phyloP scores from a whole-genome alignment of 2,797 vertebrate species.

The Staurois parvus region DNA sequence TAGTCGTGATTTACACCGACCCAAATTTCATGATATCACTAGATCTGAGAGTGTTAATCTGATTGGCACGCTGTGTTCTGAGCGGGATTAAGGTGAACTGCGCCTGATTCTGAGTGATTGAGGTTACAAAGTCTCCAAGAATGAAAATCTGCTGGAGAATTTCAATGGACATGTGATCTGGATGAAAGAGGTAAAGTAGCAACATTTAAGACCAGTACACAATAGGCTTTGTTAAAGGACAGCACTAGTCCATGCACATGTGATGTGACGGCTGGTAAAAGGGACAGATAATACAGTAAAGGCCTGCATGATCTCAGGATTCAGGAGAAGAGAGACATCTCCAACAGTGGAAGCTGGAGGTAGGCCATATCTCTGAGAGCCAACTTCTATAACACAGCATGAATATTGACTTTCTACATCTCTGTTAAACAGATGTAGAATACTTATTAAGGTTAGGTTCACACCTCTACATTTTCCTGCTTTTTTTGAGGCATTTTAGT shows the following conservation, averaged over 20 bases:
- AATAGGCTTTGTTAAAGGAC: slow-evolving; percentile 2
- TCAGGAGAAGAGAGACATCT: slow-evolving; percentile 15
- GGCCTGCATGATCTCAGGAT: neutral
- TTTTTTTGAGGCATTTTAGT: too few species aligned
- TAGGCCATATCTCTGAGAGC: slow-evolving; percentile 3
- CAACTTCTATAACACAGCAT: neutral
- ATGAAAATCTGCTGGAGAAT: slow-evolving; percentile 34
- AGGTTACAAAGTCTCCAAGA: slow-evolving; percentile 6
- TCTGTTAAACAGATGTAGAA: too few species aligned
- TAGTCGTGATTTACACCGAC: neutral
- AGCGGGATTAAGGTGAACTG: slow-evolving; percentile 23
- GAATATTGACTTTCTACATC: neutral
- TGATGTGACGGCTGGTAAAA: neutral
- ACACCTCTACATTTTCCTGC: too few species aligned
- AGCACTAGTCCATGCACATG: neutral
- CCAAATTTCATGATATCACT: slow-evolving; percentile 27
- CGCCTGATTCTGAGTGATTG: slow-evolving; percentile 3
- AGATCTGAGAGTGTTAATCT: slow-evolving; percentile 20
- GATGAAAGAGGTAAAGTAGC: slow-evolving; percentile 5
- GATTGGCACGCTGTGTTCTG: slow-evolving; percentile 9
- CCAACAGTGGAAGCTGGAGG: neutral
- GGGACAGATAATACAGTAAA: neutral
- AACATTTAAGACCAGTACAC: neutral
- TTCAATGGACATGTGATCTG: slow-evolving; percentile 32
- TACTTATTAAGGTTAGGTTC: too few species aligned